phyloP scores from a whole-genome alignment of 2,113 vertebrate genomes.

The Gymnogyps californianus region DNA sequence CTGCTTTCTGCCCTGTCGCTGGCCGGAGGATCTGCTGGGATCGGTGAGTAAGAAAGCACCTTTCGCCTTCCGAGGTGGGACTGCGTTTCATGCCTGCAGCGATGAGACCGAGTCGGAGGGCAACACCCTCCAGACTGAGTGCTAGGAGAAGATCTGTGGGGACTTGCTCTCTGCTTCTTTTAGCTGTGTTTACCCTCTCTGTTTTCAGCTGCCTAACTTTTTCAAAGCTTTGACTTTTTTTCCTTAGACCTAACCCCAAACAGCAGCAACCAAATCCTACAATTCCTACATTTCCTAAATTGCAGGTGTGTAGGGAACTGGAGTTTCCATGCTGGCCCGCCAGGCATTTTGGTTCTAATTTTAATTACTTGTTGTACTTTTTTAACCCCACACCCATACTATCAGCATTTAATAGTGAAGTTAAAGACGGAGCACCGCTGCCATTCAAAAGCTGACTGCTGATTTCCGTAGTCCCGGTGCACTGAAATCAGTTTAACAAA shows the following conservation, averaged over 20 bases:
- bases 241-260: neutral
- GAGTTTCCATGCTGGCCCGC: neutral
- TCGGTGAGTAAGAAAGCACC: conserved; percentile 70
- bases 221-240: neutral
- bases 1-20: conserved; percentile 56
- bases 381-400: neutral
- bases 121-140: conserved; percentile 37
- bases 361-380: neutral
- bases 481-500: neutral
- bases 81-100: neutral
- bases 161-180: conserved; percentile 22
- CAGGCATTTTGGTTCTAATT: neutral
- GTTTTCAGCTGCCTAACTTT: neutral
- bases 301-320: neutral
- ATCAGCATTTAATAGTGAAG: neutral
- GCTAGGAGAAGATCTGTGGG: conserved; percentile 14
- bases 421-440: neutral
- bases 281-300: neutral
- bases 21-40: neutral
- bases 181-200: neutral
- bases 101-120: neutral
- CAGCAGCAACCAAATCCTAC: neutral
- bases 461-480: neutral
- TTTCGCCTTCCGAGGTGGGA: neutral
- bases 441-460: neutral